Evolutionary conservation across 2,113 vertebrate species (phyloP), one percentile per base, ranked within the genome.

Genomic region (Actenoides lindsayi): DNA sequence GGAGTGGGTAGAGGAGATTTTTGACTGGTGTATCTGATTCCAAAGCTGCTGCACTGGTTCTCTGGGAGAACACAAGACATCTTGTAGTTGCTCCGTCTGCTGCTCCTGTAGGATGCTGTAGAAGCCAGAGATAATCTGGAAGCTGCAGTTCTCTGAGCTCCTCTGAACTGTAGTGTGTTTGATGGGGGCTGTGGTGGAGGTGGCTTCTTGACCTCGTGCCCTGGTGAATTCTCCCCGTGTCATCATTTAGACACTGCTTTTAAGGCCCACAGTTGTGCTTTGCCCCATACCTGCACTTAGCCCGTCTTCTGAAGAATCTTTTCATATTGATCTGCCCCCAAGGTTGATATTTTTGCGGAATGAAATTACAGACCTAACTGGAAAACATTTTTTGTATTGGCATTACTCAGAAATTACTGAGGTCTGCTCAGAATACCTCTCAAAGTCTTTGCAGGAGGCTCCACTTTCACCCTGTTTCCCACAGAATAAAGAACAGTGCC

Each of bases 401-500:
- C 1, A 1, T 74, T 87, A 12, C 39, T 65, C 44, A 68, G 77
- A 44, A 75, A 87, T 63, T 7, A 14, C 16, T 1, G 10, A 37
- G 13, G 17, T 51, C 17, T 56, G 16, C 50, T 68, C 2, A 7
- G 64, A 53, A 50, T 63, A 9, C 31, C 50, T 65, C 24, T 89
- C 23, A 7, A 39, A 64, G 35, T 53, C 46, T 80, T 54, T 83
- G 78, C 46, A 71, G 46, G 75, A 77, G 24, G 28, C 64, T 92
- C n/a, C 30, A 93, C 89, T 87, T 79, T 63, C 68, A 21, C 42
- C 19, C 10, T 39, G 4, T 74, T 85, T 69, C 93, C 77, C 63
- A 89, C 92, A 99, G 99, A 64, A 98, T 98, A 67, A 98, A 99
- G 94, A 98, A 97, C 91, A 98, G 98, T 20, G 93, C 98, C 73